These are phyloP conservation scores for Xanthorhoe spadicearia DNA, from an alignment of 2,888 invertebrate genomes.

Conservation along the genomic window DNA sequence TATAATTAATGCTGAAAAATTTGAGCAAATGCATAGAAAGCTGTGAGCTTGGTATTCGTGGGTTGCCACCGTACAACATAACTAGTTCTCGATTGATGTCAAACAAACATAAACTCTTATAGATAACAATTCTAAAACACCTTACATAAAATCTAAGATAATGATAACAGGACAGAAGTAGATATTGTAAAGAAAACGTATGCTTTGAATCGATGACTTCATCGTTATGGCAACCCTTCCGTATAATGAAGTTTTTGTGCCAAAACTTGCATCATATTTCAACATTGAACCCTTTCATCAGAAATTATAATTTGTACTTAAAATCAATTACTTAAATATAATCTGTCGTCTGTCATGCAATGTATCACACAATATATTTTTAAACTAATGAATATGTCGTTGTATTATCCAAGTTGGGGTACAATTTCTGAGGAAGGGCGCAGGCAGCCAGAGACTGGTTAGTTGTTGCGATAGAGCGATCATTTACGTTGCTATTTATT, in stretches of 20 bases:
- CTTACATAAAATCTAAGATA: constrained; percentile 33
- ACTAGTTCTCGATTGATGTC: constrained; percentile 24
- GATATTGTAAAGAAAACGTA: constrained; percentile 20
- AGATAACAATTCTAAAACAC: constrained; percentile 33
- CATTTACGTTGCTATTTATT: constrained; percentile 63
- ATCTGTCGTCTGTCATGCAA: not conserved
- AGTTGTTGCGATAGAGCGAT: constrained; percentile 63
- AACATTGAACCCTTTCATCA: constrained; percentile 24
- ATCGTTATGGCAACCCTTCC: constrained; percentile 67
- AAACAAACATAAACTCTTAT: constrained; percentile 30
- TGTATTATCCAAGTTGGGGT: constrained; percentile 18
- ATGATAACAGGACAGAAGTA: constrained; percentile 31
- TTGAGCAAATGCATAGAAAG: constrained; percentile 82
- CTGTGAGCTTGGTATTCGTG: constrained; percentile 75
- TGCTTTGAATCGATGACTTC: constrained; percentile 29
- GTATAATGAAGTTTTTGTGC: constrained; percentile 58
- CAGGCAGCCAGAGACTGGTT: constrained; percentile 55
- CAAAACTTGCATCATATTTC: constrained; percentile 49
- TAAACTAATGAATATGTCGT: constrained; percentile 22
- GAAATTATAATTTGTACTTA: constrained; percentile 35
- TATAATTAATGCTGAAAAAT: constrained; percentile 61
- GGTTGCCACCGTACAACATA: constrained; percentile 60
- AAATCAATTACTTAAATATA: not conserved
- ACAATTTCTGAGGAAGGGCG: constrained; percentile 45
- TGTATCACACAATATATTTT: constrained; percentile 6